Base-by-base conservation (phyloP, 2,888 invertebrate genomes). In the Drosophila mercatorum region DNA sequence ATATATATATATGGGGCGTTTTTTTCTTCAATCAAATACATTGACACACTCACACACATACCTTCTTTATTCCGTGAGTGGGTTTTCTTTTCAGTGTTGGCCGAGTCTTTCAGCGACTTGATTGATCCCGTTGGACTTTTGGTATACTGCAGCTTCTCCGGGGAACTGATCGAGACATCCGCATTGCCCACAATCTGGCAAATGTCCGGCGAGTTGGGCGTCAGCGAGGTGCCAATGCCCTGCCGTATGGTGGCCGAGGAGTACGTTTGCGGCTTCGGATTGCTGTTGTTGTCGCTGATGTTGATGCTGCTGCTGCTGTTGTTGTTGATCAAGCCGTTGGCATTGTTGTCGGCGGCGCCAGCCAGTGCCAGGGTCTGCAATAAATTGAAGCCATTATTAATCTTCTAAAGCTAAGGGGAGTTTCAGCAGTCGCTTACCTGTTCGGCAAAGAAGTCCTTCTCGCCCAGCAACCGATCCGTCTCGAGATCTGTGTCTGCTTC, bases 401-500 rank as follows among this genome's bases (percentile, higher is more conserved):
- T 5, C 5, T 8, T 8, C 2, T n/a, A 17, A 17, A 17, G 26
- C 2, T 38, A 28, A n/a, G 10, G 40, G 11, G 14, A n/a, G 5
- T 28, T 55, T 31, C 3, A 31, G 11, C 10, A n/a, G 22, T 12
- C 12, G 3, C 43, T 43, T 8, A 57, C 93, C 85, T 97, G 91
- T 57, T 93, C 97, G 86, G 97, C 97, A 89, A 96, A 97, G 93
- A 97, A 97, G 59, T 97, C 97, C 92, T 97, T 98, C 92, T 98
- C 98, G 1, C 98, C 98, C 59, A 99, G 94, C 72, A 99, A 94
- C 84, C 98, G 94, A 93, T 99, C 99, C n/a, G 99, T 99, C 94
- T 99, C 99, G 82, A 98, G 95, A 93, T 99, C 99, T 0, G 99
- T 99, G 91, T 99, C 99, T n/a, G 98, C 97, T 93, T 98, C 98